Conservation (phyloP, 2,888 invertebrate species). For the Phortica magna region DNA sequence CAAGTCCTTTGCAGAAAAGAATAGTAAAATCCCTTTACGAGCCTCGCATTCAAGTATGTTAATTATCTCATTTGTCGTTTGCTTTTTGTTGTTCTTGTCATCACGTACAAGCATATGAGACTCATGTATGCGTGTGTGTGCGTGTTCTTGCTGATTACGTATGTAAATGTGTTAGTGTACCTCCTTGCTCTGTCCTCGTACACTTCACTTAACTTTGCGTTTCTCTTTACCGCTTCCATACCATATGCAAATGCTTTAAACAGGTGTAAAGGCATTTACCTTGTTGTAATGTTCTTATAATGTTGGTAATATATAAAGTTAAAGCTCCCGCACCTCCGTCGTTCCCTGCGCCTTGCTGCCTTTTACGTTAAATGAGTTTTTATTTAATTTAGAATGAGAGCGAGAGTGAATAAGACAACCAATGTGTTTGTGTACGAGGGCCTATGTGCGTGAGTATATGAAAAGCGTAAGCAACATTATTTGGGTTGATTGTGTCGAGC, state of each 20-base stretch:
- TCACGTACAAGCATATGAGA: neutral
- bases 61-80: conserved; percentile 34
- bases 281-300: conserved; percentile 29
- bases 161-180: conserved; percentile 29
- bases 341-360: neutral
- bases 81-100: conserved; percentile 20
- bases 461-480: neutral
- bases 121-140: neutral
- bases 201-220: neutral
- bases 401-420: neutral
- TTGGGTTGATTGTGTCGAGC: neutral
- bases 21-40: conserved; percentile 24
- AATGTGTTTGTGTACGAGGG: neutral
- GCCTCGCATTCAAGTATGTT: conserved; percentile 20
- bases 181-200: conserved; percentile 10
- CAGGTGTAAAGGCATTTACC: conserved; percentile 34
- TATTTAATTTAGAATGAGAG: conserved; percentile 29
- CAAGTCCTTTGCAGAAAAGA: conserved; percentile 13
- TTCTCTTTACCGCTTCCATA: neutral
- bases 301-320: conserved; percentile 34
- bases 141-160: neutral
- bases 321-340: neutral
- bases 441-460: neutral
- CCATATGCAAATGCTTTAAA: conserved; percentile 31
- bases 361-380: conserved; percentile 33